phyloP scores from a whole-genome alignment of 1,140 invertebrate genomes.

The Aporrectodea caliginosa region DNA sequence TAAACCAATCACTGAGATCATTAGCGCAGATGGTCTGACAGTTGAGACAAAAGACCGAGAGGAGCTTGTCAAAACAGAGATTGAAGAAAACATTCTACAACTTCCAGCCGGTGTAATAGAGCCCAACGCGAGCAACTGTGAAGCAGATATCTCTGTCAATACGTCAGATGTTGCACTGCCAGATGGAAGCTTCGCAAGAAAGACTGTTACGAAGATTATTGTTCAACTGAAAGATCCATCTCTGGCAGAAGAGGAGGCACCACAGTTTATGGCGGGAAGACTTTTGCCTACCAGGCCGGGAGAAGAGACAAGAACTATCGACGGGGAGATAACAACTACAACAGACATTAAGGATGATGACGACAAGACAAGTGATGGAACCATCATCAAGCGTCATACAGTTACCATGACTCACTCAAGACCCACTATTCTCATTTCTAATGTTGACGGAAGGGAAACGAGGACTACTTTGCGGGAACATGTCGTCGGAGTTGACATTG shows the following conservation, averaged over 20 bases:
- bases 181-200: background rate
- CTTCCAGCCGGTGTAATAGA: background rate
- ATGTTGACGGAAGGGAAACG: background rate
- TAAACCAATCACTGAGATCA: slow-evolving; percentile 8
- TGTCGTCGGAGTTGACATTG: slow-evolving; percentile 2
- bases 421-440: background rate
- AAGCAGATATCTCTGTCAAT: background rate
- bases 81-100: slow-evolving; percentile 13
- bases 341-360: background rate
- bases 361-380: background rate
- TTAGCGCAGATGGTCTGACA: background rate
- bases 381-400: background rate
- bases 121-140: background rate
- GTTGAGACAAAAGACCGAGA: background rate
- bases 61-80: slow-evolving; percentile 12
- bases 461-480: background rate
- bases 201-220: background rate
- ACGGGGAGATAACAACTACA: background rate
- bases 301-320: background rate
- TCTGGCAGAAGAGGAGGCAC: background rate
- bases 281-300: no score
- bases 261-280: background rate
- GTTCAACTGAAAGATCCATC: background rate
- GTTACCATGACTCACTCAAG: background rate
- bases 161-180: background rate